Conservation (phyloP, 1,140 invertebrate species). For the Onthophagus taurus region DNA sequence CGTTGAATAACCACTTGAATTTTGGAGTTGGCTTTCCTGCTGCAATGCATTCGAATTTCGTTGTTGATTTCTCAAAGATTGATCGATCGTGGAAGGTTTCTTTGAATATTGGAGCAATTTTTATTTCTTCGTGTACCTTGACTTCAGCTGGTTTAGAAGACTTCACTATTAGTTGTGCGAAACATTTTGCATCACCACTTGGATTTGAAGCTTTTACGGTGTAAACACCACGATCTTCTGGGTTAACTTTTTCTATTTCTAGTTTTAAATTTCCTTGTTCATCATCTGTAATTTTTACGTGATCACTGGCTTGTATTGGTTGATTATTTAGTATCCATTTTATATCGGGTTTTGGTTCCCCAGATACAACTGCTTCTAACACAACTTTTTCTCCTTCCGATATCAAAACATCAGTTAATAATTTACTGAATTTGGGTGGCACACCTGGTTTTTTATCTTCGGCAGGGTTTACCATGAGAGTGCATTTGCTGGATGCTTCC, state of each 20-base stretch:
- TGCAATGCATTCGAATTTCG: constrained; percentile 63
- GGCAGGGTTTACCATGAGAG: constrained; percentile 43
- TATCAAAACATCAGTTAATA: constrained; percentile 57
- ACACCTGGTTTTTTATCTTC: constrained; percentile 34
- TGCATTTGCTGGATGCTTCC: constrained; percentile 64
- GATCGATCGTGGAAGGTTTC: constrained; percentile 51
- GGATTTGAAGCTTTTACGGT: constrained; percentile 62
- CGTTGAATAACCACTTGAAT: constrained; percentile 67
- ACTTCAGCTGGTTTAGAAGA: constrained; percentile 38
- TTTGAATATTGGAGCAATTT: constrained; percentile 53
- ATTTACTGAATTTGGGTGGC: constrained; percentile 59
- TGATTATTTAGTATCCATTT: constrained; percentile 67
- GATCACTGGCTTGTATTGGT: constrained; percentile 44
- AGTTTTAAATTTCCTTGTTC: constrained; percentile 48
- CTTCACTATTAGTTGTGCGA: constrained; percentile 66
- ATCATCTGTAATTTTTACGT: constrained; percentile 42
- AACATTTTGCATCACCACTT: constrained; percentile 70
- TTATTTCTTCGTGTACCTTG: constrained; percentile 47
- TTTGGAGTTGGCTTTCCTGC: constrained; percentile 63
- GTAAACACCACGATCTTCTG: constrained; percentile 65
- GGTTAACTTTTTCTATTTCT: constrained; percentile 45
- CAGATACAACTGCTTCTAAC: constrained; percentile 61
- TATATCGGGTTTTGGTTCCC: constrained; percentile 59
- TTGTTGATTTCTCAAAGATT: constrained; percentile 43
- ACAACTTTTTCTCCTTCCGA: constrained; percentile 58